Conservation (phyloP, 2,888 invertebrate genomes). For the Labia minor region DNA sequence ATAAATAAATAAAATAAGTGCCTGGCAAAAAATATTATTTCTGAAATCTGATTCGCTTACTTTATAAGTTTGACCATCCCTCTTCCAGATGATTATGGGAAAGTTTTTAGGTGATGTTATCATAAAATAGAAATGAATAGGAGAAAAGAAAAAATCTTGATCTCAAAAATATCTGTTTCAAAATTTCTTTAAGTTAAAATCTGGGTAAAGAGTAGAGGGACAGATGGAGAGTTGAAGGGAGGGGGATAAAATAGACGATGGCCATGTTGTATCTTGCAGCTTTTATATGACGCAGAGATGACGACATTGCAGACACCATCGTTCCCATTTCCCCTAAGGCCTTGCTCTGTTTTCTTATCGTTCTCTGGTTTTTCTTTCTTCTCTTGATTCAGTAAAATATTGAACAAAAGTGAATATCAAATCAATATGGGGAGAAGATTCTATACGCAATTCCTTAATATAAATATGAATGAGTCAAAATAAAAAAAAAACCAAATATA, state of each 20-base stretch:
- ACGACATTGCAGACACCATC: background rate
- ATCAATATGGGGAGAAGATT: background rate
- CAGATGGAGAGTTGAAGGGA: no score
- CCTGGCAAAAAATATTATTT: no score
- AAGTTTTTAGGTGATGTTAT: no score
- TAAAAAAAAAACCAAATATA: background rate
- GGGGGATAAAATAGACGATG: background rate
- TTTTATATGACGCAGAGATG: conserved; percentile 2
- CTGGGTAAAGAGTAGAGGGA: no score
- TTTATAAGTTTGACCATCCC: no score
- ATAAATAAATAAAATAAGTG: no score
- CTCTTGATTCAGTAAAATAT: conserved; percentile 8
- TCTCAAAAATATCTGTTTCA: no score
- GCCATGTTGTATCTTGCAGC: background rate
- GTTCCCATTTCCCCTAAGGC: background rate
- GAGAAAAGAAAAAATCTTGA: no score
- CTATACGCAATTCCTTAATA: background rate
- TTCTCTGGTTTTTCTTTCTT: background rate
- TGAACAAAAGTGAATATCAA: conserved; percentile 8
- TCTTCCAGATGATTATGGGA: no score
- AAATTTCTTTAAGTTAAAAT: no score
- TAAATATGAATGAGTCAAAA: background rate
- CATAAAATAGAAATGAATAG: no score
- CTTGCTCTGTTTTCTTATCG: conserved; percentile 3
- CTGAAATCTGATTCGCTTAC: no score